Percentiles rank a stretch among this genome's conserved stretches.
phyloP scores from a whole-genome alignment of 2,113 vertebrate species.

The Phalacrocorax aristotelis region DNA sequence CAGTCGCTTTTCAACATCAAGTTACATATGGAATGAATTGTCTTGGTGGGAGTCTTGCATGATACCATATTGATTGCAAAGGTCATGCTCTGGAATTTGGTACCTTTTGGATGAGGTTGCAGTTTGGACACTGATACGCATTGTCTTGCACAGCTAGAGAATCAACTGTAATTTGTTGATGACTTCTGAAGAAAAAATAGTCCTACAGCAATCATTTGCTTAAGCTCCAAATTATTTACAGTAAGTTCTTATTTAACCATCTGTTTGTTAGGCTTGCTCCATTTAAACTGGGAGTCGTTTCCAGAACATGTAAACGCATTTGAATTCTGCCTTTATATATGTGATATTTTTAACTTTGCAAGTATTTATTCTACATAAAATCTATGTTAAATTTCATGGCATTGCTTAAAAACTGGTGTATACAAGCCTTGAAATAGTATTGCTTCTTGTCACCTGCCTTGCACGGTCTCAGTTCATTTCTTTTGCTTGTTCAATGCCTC shows the following conservation, averaged over 20 bases:
- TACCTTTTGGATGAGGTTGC: neutral
- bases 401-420: neutral
- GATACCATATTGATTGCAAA: neutral
- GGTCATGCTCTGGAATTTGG: conserved; percentile 5
- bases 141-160: neutral
- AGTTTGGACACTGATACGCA: neutral
- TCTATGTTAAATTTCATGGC: neutral
- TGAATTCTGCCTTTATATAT: neutral
- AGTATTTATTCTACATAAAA: neutral
- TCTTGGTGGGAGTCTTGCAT: neutral
- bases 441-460: neutral
- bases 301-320: neutral
- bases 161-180: neutral
- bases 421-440: neutral
- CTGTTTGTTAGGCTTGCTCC: neutral
- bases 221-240: neutral
- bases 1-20: neutral
- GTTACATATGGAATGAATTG: conserved; percentile 3
- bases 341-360: neutral
- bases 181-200: neutral
- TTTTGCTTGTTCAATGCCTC: neutral
- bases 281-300: neutral
- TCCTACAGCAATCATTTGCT: neutral
- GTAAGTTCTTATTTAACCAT: neutral
- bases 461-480: neutral